A percentile compares a stretch with the other conserved stretches of the same genome.
phyloP scores from a whole-genome alignment of 2,888 invertebrate genomes.

The Cheilosia urbana region DNA sequence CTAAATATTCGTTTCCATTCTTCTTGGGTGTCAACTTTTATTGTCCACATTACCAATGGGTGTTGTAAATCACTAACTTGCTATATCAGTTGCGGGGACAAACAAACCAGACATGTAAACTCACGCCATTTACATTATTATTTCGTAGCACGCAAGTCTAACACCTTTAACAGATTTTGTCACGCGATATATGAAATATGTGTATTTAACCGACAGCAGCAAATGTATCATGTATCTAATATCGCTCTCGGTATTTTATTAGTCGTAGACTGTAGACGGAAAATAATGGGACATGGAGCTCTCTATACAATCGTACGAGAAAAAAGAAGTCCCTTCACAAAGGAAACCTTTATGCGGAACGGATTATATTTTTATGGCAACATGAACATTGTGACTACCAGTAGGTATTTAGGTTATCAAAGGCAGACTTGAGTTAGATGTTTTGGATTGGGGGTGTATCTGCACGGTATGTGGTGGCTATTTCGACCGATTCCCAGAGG shows the following conservation, averaged over 20 bases:
- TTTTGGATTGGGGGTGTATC: no score
- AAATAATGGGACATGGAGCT: conserved; percentile 25
- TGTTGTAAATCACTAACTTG: conserved; percentile 27
- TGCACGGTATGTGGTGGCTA: no score
- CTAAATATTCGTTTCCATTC: conserved; percentile 19
- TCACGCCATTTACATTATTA: conserved; percentile 38
- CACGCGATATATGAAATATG: conserved; percentile 57
- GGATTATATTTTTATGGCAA: no score
- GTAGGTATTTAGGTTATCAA: no score
- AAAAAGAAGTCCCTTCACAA: no score
- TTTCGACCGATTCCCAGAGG: no score
- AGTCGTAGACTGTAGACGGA: not conserved
- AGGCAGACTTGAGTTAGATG: no score
- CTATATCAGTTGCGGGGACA: conserved; percentile 11
- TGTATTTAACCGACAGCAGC: conserved; percentile 3
- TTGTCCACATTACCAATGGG: conserved; percentile 12
- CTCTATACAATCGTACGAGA: no score
- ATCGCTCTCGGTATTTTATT: conserved; percentile 49
- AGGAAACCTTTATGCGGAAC: no score
- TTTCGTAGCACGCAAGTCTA: conserved; percentile 51
- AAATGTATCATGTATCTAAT: conserved; percentile 33
- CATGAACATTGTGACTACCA: no score
- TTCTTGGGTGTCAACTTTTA: conserved; percentile 34
- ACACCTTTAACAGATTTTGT: conserved; percentile 56
- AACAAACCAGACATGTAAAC: conserved; percentile 30